phyloP scores from a whole-genome alignment of 37 sponge, comb jelly and placozoan genomes.

The Axinella damicornis region DNA sequence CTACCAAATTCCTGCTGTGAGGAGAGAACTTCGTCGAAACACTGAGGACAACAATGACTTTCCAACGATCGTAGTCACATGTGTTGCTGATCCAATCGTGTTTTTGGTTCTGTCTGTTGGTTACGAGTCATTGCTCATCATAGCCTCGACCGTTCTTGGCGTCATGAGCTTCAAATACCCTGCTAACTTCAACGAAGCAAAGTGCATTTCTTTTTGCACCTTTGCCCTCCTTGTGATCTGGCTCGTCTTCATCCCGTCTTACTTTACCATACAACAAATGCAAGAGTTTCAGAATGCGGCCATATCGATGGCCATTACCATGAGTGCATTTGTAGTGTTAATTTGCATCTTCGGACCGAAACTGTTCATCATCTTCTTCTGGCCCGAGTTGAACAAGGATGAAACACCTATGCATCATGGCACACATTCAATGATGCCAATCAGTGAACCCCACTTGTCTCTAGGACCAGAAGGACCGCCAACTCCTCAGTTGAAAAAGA shows the following conservation, averaged over 20 bases:
- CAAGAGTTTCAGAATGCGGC: constrained; percentile 23
- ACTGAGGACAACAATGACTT: not conserved
- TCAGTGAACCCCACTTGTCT: too few species aligned
- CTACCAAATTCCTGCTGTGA: not conserved
- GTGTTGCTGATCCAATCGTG: constrained; percentile 1
- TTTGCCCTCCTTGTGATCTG: constrained; percentile 58
- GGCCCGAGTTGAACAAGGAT: not conserved
- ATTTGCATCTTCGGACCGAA: constrained; percentile 44
- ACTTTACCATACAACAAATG: constrained; percentile 19
- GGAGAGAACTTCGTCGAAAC: not conserved
- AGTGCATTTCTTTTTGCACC: constrained; percentile 50
- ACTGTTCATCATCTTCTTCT: constrained; percentile 37
- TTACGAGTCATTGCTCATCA: constrained; percentile 43
- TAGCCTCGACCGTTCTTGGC: constrained; percentile 40
- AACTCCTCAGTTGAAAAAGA: too few species aligned
- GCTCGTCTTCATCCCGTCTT: constrained; percentile 50
- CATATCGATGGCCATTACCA: constrained; percentile 13
- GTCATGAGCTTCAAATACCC: constrained; percentile 54
- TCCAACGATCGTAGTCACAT: constrained; percentile 36
- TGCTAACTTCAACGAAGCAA: constrained; percentile 62
- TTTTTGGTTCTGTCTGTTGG: constrained; percentile 16
- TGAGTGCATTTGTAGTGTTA: constrained; percentile 48
- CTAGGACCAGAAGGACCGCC: too few species aligned
- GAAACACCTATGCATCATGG: too few species aligned
- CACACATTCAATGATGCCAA: too few species aligned